Evolutionary conservation across 1,140 invertebrate species (phyloP).

Genomic region (Mizuhopecten yessoensis): DNA sequence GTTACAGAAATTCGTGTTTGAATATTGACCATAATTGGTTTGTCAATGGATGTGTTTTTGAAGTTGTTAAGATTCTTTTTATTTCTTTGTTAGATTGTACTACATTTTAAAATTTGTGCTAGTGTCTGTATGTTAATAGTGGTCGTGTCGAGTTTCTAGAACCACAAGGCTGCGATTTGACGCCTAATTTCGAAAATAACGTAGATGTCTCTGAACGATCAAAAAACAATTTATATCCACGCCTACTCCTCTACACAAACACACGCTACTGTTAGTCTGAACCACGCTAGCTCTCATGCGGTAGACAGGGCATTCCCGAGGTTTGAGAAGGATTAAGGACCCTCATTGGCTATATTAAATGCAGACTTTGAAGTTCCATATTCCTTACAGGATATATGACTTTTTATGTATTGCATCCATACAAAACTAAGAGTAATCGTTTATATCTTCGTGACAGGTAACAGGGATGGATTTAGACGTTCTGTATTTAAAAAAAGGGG

Average conservation of each 20-base stretch:
- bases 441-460: too few relatives aligned
- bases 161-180: constrained; percentile 32
- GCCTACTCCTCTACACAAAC: not conserved
- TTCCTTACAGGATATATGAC: too few relatives aligned
- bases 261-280: too few relatives aligned
- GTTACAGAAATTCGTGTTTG: constrained; percentile 32
- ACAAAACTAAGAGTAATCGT: too few relatives aligned
- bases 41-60: constrained; percentile 27
- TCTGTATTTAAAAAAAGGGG: too few relatives aligned
- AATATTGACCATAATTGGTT: constrained; percentile 35
- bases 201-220: not conserved
- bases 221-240: not conserved
- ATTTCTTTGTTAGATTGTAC: constrained; percentile 32
- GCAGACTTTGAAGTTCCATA: too few relatives aligned
- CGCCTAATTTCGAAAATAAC: constrained; percentile 28
- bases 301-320: too few relatives aligned
- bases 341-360: too few relatives aligned
- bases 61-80: constrained; percentile 34
- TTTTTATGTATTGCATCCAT: too few relatives aligned
- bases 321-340: too few relatives aligned
- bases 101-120: not conserved
- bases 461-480: too few relatives aligned
- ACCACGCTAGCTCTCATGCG: too few relatives aligned
- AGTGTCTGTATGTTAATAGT: constrained; percentile 18
- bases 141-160: not conserved